These are phyloP conservation scores for Syngnathus acus DNA, from an alignment of 2,797 vertebrate species.

Conservation along the genomic window DNA sequence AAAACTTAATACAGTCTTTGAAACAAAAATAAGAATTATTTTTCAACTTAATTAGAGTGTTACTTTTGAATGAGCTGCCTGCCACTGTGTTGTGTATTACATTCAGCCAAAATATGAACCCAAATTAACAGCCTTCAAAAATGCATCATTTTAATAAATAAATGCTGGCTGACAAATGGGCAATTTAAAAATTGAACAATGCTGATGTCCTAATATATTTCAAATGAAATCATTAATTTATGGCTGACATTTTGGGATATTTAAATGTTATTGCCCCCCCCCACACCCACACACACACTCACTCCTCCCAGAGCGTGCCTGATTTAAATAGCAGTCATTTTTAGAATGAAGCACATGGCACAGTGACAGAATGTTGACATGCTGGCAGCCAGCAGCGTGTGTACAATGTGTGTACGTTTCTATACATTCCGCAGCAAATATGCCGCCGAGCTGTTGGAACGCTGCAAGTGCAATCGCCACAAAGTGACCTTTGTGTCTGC, in stretches of 20 bases:
- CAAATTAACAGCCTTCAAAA: neutral
- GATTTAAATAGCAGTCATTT: constrained; percentile 1
- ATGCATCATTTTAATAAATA: neutral
- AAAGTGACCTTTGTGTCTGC: constrained; percentile 70
- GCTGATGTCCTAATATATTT: neutral
- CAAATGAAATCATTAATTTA: neutral
- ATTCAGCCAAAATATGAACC: neutral
- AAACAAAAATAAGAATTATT: neutral
- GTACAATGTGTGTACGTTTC: neutral
- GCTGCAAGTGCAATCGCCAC: constrained; percentile 47
- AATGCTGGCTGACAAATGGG: neutral
- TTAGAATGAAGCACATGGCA: constrained; percentile 1
- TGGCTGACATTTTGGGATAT: neutral
- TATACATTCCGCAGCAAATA: constrained; percentile 24
- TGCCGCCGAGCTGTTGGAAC: constrained; percentile 45
- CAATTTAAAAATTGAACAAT: neutral
- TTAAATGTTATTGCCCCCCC: neutral
- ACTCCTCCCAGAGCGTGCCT: neutral
- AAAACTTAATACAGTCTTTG: neutral
- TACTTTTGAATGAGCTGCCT: neutral
- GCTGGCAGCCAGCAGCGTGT: neutral
- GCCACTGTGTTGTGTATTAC: neutral
- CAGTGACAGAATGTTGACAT: neutral
- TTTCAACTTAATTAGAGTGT: neutral
- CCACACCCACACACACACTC: neutral